Base-by-base conservation (phyloP, 2,797 vertebrate genomes). In the Cynopterus sphinx region DNA sequence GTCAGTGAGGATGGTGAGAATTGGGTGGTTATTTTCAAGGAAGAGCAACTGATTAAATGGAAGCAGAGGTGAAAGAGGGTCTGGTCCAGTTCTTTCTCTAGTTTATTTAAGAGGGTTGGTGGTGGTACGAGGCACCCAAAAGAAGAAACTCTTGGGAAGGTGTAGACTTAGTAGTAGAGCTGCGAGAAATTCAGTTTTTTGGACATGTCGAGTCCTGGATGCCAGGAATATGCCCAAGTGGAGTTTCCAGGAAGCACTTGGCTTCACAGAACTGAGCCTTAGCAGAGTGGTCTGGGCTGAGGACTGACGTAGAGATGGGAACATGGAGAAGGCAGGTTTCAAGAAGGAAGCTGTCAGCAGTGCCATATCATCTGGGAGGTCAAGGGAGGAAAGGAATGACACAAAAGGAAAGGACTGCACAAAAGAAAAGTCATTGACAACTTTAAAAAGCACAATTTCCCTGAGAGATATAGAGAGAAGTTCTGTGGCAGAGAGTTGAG, bases 151-250 rank as follows among this genome's bases (percentile, higher is more conserved):
- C n/a, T 74, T 36, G 63, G 15, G 24, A 24, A 83, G 90, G 53
- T 43, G 26, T 17, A 41, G 22, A 24, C 46, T 71, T 28, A 11
- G 74, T 33, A 2, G 22, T 12, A 22, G 3, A 13, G 28, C 55
- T 39, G 21, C n/a, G 67, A 87, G 53, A 21, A 31, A n/a, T 46
- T 77, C 63, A 49, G 36, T 39, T 71, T 70, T 70, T 65, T 6
- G 36, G 74, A 41, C 46, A 9, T 26, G 39, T 26, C 75, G 57
- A 41, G 31, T 63, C 39, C 1, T 10, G 55, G 74, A 26, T 51
- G 55, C 85, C 55, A 67, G 51, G 19, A 3, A 1, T 19, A 55
- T 3, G 0, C 65, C 15, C 0, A 1, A 65, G 8, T n/a, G n/a
- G 55, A 65, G 10, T n/a, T 71, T 78, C 41, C 16, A 43, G 24